Conservation (phyloP, 1,140 invertebrate genomes). For the Notospermus geniculatus region DNA sequence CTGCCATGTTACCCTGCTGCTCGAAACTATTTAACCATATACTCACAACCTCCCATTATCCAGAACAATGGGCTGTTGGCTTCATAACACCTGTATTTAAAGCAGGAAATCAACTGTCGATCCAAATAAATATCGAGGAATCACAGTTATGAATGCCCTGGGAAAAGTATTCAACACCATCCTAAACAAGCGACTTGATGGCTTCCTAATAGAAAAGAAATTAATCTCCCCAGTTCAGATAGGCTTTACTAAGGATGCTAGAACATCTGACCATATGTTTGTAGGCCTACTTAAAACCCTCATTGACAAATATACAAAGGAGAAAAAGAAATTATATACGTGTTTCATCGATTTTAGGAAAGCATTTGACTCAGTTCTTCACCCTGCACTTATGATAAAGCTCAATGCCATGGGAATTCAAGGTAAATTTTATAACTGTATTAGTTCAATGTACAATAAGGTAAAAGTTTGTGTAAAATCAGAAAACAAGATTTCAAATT, state of each 20-base stretch:
- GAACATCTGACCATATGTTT: slow-evolving; percentile 18
- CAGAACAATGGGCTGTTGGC: slow-evolving; percentile 5
- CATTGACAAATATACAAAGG: slow-evolving; percentile 15
- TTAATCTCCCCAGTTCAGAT: slow-evolving; percentile 11
- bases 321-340: slow-evolving; percentile 8
- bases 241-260: slow-evolving; percentile 14
- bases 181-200: slow-evolving; percentile 1
- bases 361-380: slow-evolving; percentile 13
- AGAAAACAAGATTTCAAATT: too few species aligned
- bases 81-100: slow-evolving; percentile 18
- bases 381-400: slow-evolving; percentile 1
- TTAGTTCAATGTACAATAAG: slow-evolving; percentile 10
- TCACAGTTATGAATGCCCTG: slow-evolving; percentile 10
- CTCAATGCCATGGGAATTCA: slow-evolving; percentile 6
- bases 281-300: slow-evolving; percentile 14
- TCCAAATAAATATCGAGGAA: slow-evolving; percentile 15
- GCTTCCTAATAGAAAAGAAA: slow-evolving; percentile 6
- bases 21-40: slow-evolving; percentile 8
- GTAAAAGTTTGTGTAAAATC: neutral
- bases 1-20: too few species aligned
- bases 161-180: slow-evolving; percentile 17
- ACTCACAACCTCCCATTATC: slow-evolving; percentile 2
- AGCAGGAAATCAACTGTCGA: slow-evolving; percentile 2
- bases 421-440: slow-evolving; percentile 12
- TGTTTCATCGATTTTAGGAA: slow-evolving; percentile 15